Base-by-base conservation (phyloP, 2,888 invertebrate genomes). In the Allacma fusca region DNA sequence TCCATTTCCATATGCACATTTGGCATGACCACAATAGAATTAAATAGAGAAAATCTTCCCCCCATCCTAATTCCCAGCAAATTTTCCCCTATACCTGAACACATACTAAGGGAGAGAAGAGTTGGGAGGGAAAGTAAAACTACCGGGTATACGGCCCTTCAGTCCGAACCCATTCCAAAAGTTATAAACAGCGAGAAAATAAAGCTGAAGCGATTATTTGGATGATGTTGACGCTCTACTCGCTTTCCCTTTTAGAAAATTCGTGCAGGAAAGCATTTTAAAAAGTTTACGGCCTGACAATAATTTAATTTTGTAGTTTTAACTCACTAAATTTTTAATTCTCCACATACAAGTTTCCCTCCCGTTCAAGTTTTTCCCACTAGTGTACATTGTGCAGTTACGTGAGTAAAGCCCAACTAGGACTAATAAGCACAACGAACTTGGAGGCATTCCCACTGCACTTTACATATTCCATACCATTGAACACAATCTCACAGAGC, bases 221-320 rank as follows among this genome's bases (percentile, higher is more conserved):
- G 16, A 2, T 50, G 50, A 50, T 50, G 16, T 13, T 5, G 50
- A 50, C 50, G 5, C n/a, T 50, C 4, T 12, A 19, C 19, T 50
- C 16, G n/a, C 50, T 50, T 50, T 2, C 50, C n/a, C n/a, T 13
- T 50, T 50, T 50, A n/a, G 50, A 16, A 26, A 62, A n/a, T 13
- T 59, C 23, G 4, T 23, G 13, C 16, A 34, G 26, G 9, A 34
- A n/a, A 67, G 26, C 67, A 34, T 67, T 28, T 67, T 29, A 67
- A 23, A 34, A 34, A 67, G 67, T 34, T 67, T 65, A 28, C 9
- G 65, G 26, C 34, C 21, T 67, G 67, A 67, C 28, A 34, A 67
- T 67, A 67, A 67, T 67, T 67, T 67, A 67, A 67, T 67, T 67
- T 67, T n/a, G 7, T 67, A 29, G 34, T 29, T 34, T 67, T n/a